Conservation (phyloP, 2,797 vertebrate species). For the Mus spretus region DNA sequence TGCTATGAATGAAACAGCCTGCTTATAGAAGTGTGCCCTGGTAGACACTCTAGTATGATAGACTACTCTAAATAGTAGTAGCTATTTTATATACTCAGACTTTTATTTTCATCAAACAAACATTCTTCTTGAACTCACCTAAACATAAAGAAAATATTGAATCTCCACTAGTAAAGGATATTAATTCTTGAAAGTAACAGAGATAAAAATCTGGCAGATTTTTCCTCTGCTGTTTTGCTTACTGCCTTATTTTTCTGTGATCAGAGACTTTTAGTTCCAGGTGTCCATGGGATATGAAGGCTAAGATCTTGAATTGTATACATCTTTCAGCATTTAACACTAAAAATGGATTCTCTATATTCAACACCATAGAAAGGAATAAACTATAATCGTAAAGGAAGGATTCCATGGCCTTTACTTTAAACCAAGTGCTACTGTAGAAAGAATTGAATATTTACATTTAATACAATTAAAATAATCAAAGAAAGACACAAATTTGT, state of each 20-base stretch:
- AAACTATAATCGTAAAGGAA: not conserved
- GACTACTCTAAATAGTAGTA: too few species aligned
- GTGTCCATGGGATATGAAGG: not conserved
- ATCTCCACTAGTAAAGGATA: constrained; percentile 18
- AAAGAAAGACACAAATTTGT: not conserved
- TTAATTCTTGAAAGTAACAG: constrained; percentile 25
- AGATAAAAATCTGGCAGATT: not conserved
- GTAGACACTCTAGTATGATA: not conserved
- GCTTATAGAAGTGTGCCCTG: not conserved
- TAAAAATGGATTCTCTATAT: not conserved
- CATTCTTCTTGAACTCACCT: constrained; percentile 17
- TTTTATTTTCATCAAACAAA: constrained; percentile 36
- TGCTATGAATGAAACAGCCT: not conserved
- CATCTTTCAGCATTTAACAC: not conserved
- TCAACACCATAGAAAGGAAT: not conserved
- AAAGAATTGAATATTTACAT: not conserved
- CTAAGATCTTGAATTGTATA: not conserved
- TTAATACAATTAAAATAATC: not conserved
- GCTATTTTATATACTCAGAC: not conserved
- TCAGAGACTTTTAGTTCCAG: not conserved
- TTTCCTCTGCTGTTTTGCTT: not conserved
- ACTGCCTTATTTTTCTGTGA: not conserved
- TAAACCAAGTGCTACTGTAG: not conserved
- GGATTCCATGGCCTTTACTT: not conserved
- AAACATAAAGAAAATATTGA: not conserved